Evolutionary conservation across 2,888 invertebrate species (phyloP).

Genomic region (Smittia aterrima): DNA sequence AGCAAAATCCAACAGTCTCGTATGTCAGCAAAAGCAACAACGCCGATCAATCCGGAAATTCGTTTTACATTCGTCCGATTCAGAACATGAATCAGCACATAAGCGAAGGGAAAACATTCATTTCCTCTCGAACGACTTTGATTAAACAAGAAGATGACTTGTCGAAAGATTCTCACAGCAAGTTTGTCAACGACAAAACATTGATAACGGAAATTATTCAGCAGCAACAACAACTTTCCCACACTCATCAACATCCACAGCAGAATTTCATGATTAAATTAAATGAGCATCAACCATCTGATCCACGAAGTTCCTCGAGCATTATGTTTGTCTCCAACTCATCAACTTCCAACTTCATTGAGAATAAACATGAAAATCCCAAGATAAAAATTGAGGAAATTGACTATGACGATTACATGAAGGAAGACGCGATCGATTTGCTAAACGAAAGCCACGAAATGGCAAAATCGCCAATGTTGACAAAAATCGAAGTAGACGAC

Average conservation of each 20-base stretch:
- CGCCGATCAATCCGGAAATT: background rate
- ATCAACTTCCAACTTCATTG: background rate
- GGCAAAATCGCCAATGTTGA: constrained; percentile 31
- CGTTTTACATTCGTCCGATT: constrained; percentile 9
- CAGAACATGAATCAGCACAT: constrained; percentile 1
- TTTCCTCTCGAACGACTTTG: background rate
- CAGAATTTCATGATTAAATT: constrained; percentile 39
- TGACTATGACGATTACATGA: constrained; percentile 24
- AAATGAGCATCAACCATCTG: constrained; percentile 30
- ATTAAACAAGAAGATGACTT: constrained; percentile 13
- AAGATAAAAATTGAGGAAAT: constrained; percentile 33
- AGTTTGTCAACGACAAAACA: constrained; percentile 35
- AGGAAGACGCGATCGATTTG: constrained; percentile 30
- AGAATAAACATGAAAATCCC: background rate
- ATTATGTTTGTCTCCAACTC: constrained; percentile 30
- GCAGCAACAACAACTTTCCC: constrained; percentile 27
- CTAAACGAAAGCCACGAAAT: background rate
- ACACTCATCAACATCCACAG: constrained; percentile 31
- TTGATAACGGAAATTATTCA: constrained; percentile 38
- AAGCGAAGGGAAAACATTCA: background rate
- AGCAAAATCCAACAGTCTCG: background rate
- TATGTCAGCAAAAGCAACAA: background rate
- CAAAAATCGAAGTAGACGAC: constrained; percentile 37
- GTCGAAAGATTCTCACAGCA: constrained; percentile 6
- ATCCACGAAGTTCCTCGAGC: constrained; percentile 27